Base-by-base conservation (phyloP, 2,113 vertebrate genomes). In the Guaruba guarouba region DNA sequence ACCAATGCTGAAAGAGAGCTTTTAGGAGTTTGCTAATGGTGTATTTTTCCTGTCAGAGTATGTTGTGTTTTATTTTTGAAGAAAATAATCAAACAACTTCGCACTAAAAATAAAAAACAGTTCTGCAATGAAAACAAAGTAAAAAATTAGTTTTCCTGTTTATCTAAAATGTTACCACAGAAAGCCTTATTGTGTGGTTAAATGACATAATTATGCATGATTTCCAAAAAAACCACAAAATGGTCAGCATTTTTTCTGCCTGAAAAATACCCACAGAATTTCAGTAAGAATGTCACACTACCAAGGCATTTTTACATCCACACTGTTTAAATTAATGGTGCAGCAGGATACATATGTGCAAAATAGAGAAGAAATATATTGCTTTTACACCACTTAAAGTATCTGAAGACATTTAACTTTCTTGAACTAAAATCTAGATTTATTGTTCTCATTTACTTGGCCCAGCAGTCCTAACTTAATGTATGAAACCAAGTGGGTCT, bases 191-290 rank as follows among this genome's bases (percentile, higher is more conserved):
- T 97, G 95, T 95, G 97, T 83, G 96, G 96, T 96, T 95, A 95
- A 96, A 97, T 95, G 96, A 97, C 74, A 97, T 93, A 97, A 97
- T 86, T 96, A 96, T 13, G 6, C 95, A 96, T 95, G 96, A 96
- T 95, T 98, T 97, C 91, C 92, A 88, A 94, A 98, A 97, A 97
- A 97, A 59, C 92, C 97, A 96, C 96, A 94, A 90, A 94, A 96
- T 12, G 90, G 97, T 97, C 97, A 98, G 97, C 97, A 98, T 97
- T 97, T 97, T 98, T 97, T 93, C 83, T 97, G 96, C 96, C 97
- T 98, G 96, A 92, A 96, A 93, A 98, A 97, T 97, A 96, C 96
- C 97, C 97, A 95, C 96, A 97, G 88, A 96, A 95, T 96, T 96
- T 44, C 43, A 44, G 17, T 44, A 44, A 44, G 43, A 44, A 44